Evolutionary conservation across 2,888 invertebrate species (phyloP).

Genomic region (Teleiodes luculella): DNA sequence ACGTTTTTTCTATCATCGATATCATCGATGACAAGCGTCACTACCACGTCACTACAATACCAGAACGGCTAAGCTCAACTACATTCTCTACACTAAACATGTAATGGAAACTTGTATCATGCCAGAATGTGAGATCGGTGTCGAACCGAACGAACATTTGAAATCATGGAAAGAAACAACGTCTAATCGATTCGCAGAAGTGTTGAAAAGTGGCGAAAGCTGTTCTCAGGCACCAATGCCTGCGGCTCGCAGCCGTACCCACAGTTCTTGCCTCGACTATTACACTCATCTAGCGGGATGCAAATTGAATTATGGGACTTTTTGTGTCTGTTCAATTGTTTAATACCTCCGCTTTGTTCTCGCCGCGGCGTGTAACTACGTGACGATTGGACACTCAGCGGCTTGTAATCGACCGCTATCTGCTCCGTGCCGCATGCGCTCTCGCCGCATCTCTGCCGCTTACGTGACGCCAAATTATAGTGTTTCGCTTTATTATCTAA

Average conservation of each 20-base stretch:
- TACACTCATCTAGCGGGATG: conserved; percentile 74
- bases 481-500: conserved; percentile 73
- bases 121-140: conserved; percentile 9
- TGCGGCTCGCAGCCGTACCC: conserved; percentile 61
- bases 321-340: conserved; percentile 73
- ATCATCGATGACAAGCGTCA: conserved; percentile 10
- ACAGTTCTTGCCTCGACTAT: conserved; percentile 56
- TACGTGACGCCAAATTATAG: conserved; percentile 70
- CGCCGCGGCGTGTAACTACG: conserved; percentile 59
- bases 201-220: conserved; percentile 75
- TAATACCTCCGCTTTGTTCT: conserved; percentile 68
- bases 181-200: conserved; percentile 73
- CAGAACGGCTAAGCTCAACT: background rate
- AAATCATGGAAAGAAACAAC: conserved; percentile 54
- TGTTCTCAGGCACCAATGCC: conserved; percentile 59
- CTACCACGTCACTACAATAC: conserved; percentile 7
- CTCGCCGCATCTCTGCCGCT: conserved; percentile 38
- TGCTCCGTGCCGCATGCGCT: conserved; percentile 29
- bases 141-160: conserved; percentile 38
- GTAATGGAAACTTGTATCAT: background rate
- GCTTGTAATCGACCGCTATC: conserved; percentile 60
- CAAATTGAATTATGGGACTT: conserved; percentile 79
- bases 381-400: conserved; percentile 70
- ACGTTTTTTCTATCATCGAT: conserved; percentile 18
- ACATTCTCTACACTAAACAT: background rate